Evolutionary conservation across 1,140 invertebrate genomes (phyloP), one percentile per base, ranked within the genome.

Genomic region (Aleiodes sp.): DNA sequence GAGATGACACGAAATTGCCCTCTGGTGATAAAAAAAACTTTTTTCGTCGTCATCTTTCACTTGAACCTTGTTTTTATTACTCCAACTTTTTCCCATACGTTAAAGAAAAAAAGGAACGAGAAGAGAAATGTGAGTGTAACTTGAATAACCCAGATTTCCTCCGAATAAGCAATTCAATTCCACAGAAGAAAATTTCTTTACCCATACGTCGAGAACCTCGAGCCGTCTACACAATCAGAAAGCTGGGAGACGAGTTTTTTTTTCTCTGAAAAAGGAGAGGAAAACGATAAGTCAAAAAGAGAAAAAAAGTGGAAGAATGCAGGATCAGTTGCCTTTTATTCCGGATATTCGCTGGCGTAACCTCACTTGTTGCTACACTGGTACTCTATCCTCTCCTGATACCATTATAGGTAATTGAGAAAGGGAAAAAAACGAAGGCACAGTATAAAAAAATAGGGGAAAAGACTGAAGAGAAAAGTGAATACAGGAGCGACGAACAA

Each of bases 371-470:
- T 59, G 56, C 56, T 59, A 31, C 56, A 14, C 56, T 26, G 14
- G 24, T 59, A 12, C 24, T 29, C 56, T 14, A 29, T 31, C 24
- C 28, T 31, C 8, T 59, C 56, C 14, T 26, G 14, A n/a, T 59
- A n/a, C 56, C 56, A 59, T 59, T 59, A 59, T 59, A 16, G 56
- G 56, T 59, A 59, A 59, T 59, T 59, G 56, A 33, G 56, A 59
- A 31, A 59, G 31, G 12, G 12, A 33, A 33, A 33, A 33, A 33
- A 33, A 33, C 7, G 1, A 33, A 33, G 12, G 2, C 31, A 33
- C 31, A 33, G 12, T 8, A n/a, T 33, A 59, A 59, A 31, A 59
- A 14, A n/a, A 56, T 9, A 52, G 9, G n/a, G n/a, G 29, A 9
- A n/a, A 59, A 28, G 12, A 31, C 14, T 28, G 28, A 14, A 31